phyloP scores from a whole-genome alignment of 2,797 vertebrate genomes.

The Betta splendens region DNA sequence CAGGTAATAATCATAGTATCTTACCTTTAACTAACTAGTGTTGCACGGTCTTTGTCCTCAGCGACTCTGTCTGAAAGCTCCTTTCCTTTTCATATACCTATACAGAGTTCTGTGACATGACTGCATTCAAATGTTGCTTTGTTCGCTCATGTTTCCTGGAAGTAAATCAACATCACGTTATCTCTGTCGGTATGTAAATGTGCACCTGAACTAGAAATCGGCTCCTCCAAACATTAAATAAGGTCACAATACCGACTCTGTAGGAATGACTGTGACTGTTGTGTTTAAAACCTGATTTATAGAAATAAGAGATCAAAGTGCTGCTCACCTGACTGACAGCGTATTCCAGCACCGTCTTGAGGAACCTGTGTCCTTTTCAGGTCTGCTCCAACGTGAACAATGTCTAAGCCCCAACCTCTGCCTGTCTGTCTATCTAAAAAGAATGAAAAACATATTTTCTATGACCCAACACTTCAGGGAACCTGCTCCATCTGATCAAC shows the following conservation, averaged over 20 bases:
- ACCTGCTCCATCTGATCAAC: slow-evolving; percentile 48
- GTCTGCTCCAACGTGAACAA: slow-evolving; percentile 20
- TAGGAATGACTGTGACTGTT: neutral
- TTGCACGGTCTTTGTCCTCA: no score
- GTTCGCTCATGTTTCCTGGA: neutral
- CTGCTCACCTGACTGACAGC: slow-evolving; percentile 46
- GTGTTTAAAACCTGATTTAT: no score
- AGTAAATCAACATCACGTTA: neutral
- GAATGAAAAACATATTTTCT: slow-evolving; percentile 46
- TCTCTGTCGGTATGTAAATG: slow-evolving; percentile 37
- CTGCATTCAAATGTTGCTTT: neutral
- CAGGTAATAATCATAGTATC: no score
- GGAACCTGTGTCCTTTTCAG: neutral
- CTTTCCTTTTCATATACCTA: neutral
- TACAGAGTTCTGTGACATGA: fast-evolving
- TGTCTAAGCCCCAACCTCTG: slow-evolving; percentile 23
- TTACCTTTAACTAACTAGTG: no score
- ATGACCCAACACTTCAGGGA: slow-evolving; percentile 75
- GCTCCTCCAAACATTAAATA: no score
- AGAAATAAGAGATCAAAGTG: slow-evolving; percentile 10
- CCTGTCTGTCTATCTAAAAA: no score
- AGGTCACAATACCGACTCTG: neutral
- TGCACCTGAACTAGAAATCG: slow-evolving; percentile 4
- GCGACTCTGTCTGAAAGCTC: no score
- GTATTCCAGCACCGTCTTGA: neutral